Evolutionary conservation across 2,113 vertebrate species (phyloP), one percentile per base, ranked within the genome.

Genomic region (Craseonycteris thonglongyai): DNA sequence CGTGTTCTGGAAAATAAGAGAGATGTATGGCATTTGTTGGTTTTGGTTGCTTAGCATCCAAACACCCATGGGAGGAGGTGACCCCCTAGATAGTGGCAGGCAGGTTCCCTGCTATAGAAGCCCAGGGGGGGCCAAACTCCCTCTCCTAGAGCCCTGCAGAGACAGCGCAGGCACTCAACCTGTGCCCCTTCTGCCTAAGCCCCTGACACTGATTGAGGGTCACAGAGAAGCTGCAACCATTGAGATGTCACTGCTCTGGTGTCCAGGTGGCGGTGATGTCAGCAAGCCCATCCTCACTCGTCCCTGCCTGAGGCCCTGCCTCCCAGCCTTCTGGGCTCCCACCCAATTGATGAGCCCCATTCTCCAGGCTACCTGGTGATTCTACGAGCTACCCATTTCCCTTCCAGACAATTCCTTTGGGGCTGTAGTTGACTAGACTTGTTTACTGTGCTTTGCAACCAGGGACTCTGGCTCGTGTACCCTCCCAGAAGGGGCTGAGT

Each of bases 11-110:
- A 82, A 63, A 88, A 66, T 28, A 30, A 82, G 78, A 79, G 42
- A 51, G 65, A 26, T 26, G 45, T 15, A 16, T 5, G 16, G 24
- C n/a, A 21, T 84, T 75, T 93, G 91, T 92, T 90, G 84, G 21
- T 76, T 82, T 30, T 2, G 40, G 93, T 96, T 95, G 91, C 95
- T 95, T 78, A 90, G 81, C 91, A 68, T 45, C 74, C 49, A 42
- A 74, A 65, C 18, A n/a, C 26, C 35, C 6, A 6, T 6, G 28
- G 65, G 30, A 42, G 61, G 56, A n/a, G n/a, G 49, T 10, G 19
- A 59, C 61, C 49, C 56, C 56, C 56, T 33, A 21, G 35, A 47
- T 16, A 54, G 68, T 7, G 1, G 45, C 26, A 93, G 72, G 56
- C 61, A 13, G 63, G 19, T 19, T 21, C 54, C 56, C n/a, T n/a